A percentile compares a stretch with the other conserved stretches of the same genome.
These are phyloP conservation scores for Micronycteris hirsuta DNA, from an alignment of 2,113 vertebrate genomes.

Conservation along the genomic window DNA sequence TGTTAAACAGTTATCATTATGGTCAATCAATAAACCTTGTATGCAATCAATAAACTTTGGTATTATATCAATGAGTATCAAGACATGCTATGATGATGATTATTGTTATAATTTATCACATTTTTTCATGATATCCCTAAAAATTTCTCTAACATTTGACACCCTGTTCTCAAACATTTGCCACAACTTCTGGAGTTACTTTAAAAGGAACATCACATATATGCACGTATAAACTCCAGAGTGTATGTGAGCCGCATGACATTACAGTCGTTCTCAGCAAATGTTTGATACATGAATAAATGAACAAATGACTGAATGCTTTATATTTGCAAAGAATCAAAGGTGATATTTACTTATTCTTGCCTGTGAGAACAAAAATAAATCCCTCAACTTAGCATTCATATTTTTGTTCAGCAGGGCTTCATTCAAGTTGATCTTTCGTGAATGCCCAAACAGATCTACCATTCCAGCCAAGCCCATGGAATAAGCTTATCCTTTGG, in stretches of 20 bases:
- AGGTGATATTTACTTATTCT: not conserved
- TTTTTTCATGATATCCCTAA: slow-evolving; percentile 1
- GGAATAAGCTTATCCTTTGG: not conserved
- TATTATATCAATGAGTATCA: not conserved
- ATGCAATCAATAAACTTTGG: not conserved
- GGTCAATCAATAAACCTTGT: not conserved
- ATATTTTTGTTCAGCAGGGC: not conserved
- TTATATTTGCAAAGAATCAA: slow-evolving; percentile 17
- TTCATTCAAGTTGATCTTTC: slow-evolving; percentile 27
- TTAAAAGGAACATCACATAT: not conserved
- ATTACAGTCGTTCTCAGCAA: not conserved
- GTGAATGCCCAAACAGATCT: slow-evolving; percentile 1
- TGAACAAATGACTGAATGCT: slow-evolving; percentile 21
- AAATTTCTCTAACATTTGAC: not conserved
- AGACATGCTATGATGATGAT: not conserved
- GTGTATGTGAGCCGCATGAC: not conserved
- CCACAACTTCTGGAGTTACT: not conserved
- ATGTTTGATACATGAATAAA: slow-evolving; percentile 30
- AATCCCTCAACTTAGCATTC: not conserved
- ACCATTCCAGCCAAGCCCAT: not conserved
- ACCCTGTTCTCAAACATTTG: not conserved
- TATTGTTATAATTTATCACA: not conserved
- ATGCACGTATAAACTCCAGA: slow-evolving; percentile 3
- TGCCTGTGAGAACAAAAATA: slow-evolving; percentile 11
- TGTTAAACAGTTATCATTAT: not conserved